Conservation (phyloP, 2,113 vertebrate genomes). For the Xenopus tropicalis region DNA sequence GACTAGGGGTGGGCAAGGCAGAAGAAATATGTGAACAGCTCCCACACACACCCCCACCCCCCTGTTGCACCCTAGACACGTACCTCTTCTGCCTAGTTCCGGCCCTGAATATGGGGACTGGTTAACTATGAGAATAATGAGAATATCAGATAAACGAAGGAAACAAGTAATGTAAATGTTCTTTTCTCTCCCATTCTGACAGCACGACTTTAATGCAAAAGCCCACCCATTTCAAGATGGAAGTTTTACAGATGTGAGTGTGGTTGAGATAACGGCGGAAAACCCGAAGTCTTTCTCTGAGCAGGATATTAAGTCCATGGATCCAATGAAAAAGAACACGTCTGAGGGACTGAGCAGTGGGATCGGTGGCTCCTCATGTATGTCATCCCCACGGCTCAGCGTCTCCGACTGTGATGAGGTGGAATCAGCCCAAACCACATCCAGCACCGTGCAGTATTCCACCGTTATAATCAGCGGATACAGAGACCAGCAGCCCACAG, state of each 20-base stretch:
- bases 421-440: constrained; percentile 82
- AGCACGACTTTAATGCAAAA: constrained; percentile 78
- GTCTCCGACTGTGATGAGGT: constrained; percentile 88
- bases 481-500: constrained; percentile 82
- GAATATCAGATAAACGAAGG: no score
- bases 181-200: constrained; percentile 46
- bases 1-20: no score
- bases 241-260: constrained; percentile 79
- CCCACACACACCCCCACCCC: no score
- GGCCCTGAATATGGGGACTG: no score
- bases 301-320: constrained; percentile 78
- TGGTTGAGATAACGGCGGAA: constrained; percentile 81
- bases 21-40: no score
- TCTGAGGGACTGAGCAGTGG: constrained; percentile 95
- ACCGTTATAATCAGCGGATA: constrained; percentile 88
- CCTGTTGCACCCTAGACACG: no score
- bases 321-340: constrained; percentile 82
- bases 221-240: constrained; percentile 73
- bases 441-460: constrained; percentile 91
- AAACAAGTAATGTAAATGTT: not conserved
- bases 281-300: constrained; percentile 73
- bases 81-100: no score
- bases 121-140: no score
- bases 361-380: constrained; percentile 92
- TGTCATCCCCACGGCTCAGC: constrained; percentile 93